Base-by-base conservation (phyloP, 2,888 invertebrate genomes). In the Drosophila yooni region DNA sequence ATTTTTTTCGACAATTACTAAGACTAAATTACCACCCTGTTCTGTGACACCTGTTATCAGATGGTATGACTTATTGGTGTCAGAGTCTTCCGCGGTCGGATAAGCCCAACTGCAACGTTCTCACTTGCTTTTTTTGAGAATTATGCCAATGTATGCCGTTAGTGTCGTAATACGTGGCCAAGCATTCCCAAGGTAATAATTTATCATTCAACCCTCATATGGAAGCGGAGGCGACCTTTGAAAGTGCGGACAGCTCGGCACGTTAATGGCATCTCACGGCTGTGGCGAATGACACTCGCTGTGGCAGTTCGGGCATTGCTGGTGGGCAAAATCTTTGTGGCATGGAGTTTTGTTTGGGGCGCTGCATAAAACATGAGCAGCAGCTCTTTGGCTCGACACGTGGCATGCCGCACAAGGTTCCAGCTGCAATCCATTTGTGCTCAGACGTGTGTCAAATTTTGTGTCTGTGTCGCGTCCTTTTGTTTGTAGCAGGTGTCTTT, bases 291-390 rank as follows among this genome's bases (percentile, higher is more conserved):
- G 70, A 64, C 78, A 72, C 56, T 72, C 11, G 29, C 27, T 10
- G 27, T 18, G 27, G 50, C 27, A 50, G 46, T 46, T 15, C 25
- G 25, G 46, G 15, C 25, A 46, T 25, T 46, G 46, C 25, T 46
- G 51, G 40, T 18, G 46, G 34, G 31, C 59, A 33, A 64, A 77
- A 62, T 76, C 66, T 57, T 63, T 48, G 52, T 58, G 58, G 38
- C 40, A 72, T 59, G 68, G 29, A 58, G 52, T 59, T 67, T 60
- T 43, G 68, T 61, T 68, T 60, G 59, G 21, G 43, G 43, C 48
- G 21, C 61, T 84, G 87, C 89, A 88, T 88, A 79, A 88, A 83
- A 83, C 86, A 88, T 84, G 84, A 86, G 89, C 68, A 48, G 54
- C 66, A 63, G 57, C 61, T 58, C 18, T 61, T 61, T 61, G 56